Evolutionary conservation across 2,797 vertebrate genomes (phyloP).

Genomic region (Rhabdophis nuchalis): DNA sequence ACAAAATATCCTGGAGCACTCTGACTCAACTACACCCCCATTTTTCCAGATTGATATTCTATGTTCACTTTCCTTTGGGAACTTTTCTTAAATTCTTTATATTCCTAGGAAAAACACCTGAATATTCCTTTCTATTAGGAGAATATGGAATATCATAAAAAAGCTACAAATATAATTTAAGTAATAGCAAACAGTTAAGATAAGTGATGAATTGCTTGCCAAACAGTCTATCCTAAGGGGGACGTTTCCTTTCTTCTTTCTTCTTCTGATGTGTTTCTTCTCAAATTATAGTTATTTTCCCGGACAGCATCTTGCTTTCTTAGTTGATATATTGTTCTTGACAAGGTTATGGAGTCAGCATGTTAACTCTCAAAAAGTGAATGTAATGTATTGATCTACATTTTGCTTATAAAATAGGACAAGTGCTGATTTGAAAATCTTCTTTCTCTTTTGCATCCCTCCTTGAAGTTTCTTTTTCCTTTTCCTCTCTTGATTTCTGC

Average conservation of each 20-base stretch:
- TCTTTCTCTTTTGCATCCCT: constrained; percentile 13
- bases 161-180: neutral
- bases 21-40: neutral
- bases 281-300: neutral
- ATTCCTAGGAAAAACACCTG: neutral
- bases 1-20: neutral
- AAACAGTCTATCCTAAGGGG: neutral
- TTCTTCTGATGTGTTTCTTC: neutral
- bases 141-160: neutral
- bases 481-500: neutral
- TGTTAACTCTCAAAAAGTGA: constrained; percentile 51
- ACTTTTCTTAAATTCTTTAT: neutral
- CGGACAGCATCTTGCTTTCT: neutral
- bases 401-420: constrained; percentile 56
- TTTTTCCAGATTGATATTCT: neutral
- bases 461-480: neutral
- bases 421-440: constrained; percentile 57
- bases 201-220: neutral
- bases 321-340: constrained; percentile 18
- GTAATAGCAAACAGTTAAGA: neutral
- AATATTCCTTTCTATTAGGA: neutral
- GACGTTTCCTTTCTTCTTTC: neutral
- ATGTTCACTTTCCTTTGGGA: neutral
- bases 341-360: constrained; percentile 54
- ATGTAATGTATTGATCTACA: constrained; percentile 59